Percentiles rank a stretch among this genome's conserved stretches.
Conservation (phyloP, 2,888 invertebrate species). For the Branchipolynoe longqiensis region DNA sequence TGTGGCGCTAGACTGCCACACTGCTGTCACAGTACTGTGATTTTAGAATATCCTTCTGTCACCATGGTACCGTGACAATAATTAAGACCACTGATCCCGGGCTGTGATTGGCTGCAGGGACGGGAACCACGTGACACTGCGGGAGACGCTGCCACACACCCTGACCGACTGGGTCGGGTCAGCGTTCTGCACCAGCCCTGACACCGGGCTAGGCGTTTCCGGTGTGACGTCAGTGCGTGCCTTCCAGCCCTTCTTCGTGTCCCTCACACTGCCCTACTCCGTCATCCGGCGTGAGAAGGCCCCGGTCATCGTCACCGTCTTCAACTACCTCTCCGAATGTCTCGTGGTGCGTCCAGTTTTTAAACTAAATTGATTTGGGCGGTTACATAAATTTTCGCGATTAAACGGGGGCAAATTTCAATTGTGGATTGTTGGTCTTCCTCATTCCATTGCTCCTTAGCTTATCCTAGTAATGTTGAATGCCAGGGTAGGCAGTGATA, state of each 20-base stretch:
- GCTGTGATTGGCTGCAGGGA: not conserved
- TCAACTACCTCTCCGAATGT: conserved; percentile 88
- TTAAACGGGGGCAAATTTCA: not conserved
- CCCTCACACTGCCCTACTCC: conserved; percentile 87
- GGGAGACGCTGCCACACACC: conserved; percentile 83
- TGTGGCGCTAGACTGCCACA: no score
- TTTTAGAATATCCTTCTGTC: no score
- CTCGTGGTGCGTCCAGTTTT: conserved; percentile 85
- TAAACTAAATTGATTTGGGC: conserved; percentile 68
- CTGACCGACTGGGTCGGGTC: conserved; percentile 86
- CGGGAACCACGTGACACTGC: not conserved
- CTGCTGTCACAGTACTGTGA: no score
- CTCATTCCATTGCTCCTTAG: no score
- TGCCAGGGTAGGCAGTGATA: no score
- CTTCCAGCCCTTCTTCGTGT: conserved; percentile 89
- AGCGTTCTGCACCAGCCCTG: conserved; percentile 84
- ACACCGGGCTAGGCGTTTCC: conserved; percentile 84
- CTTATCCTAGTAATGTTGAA: no score
- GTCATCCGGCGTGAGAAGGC: conserved; percentile 87
- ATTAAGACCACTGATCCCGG: no score
- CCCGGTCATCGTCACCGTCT: conserved; percentile 86
- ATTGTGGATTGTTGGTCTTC: not conserved
- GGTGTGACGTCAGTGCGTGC: conserved; percentile 83
- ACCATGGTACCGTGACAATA: no score
- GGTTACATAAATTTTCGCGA: not conserved